These are phyloP conservation scores for Sebastes reedi DNA, from an alignment of 2,797 vertebrate species.

Conservation along the genomic window DNA sequence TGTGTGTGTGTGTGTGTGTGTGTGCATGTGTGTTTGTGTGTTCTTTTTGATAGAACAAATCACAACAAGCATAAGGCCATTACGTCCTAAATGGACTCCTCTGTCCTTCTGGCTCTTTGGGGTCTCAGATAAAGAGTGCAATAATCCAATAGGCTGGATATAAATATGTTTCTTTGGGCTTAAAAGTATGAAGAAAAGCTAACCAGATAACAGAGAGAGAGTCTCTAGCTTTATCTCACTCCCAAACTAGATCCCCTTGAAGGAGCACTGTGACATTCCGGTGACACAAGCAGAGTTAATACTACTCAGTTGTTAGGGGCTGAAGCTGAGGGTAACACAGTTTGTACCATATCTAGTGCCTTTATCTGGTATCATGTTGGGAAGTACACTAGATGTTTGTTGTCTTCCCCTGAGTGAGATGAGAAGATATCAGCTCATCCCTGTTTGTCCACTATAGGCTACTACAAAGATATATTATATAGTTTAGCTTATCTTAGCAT, in stretches of 20 bases:
- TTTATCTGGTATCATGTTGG: neutral
- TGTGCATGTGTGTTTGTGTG: neutral
- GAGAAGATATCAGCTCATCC: neutral
- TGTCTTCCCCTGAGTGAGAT: neutral
- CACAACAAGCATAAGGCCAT: conserved; percentile 51
- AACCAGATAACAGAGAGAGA: conserved; percentile 34
- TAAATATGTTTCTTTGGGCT: conserved; percentile 66
- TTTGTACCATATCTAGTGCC: neutral
- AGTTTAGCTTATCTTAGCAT: neutral
- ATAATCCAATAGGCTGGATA: conserved; percentile 61
- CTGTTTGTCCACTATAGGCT: neutral
- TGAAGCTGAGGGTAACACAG: neutral
- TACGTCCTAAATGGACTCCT: conserved; percentile 60
- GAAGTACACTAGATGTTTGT: neutral
- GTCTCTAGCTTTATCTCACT: conserved; percentile 24
- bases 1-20: neutral
- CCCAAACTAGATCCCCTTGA: neutral
- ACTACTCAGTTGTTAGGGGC: neutral
- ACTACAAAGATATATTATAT: neutral
- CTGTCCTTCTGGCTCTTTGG: conserved; percentile 45
- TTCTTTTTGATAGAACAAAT: conserved; percentile 40
- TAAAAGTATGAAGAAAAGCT: conserved; percentile 56
- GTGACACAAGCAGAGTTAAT: neutral
- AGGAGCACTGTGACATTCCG: neutral
- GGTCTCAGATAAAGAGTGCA: conserved; percentile 47